These are phyloP conservation scores for Marmota monax DNA, from an alignment of 2,113 vertebrate genomes.

Conservation along the genomic window DNA sequence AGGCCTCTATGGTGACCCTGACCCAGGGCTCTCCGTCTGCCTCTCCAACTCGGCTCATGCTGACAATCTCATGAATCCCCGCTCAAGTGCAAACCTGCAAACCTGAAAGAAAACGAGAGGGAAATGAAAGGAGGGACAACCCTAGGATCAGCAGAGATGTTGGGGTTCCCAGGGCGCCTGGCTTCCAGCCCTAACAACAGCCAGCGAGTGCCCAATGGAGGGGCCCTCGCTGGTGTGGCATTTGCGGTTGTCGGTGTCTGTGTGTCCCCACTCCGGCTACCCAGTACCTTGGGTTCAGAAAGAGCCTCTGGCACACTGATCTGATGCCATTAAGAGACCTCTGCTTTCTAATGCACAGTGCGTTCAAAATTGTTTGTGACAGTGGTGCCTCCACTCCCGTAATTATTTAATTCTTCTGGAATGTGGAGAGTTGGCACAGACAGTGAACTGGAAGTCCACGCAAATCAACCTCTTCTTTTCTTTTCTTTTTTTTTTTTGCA, in stretches of 20 bases:
- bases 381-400: constrained; percentile 61
- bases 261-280: background rate
- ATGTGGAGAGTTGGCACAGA: constrained; percentile 74
- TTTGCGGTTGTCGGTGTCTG: background rate
- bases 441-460: constrained; percentile 63
- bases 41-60: background rate
- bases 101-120: constrained; percentile 80
- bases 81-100: constrained; percentile 87
- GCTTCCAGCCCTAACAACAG: background rate
- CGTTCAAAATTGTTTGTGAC: constrained; percentile 70
- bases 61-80: background rate
- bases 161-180: constrained; percentile 22
- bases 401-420: constrained; percentile 84
- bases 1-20: fast-evolving
- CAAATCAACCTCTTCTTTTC: constrained; percentile 63
- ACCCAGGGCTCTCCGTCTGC: background rate
- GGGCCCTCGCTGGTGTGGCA: background rate
- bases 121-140: constrained; percentile 56
- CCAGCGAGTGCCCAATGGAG: background rate
- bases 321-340: background rate
- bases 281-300: background rate
- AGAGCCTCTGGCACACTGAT: constrained; percentile 12
- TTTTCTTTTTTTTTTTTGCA: background rate
- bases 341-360: constrained; percentile 57
- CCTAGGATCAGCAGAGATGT: constrained; percentile 55